Evolutionary conservation across 1,140 invertebrate species (phyloP).

Genomic region (Lamellibrachia luymesi): DNA sequence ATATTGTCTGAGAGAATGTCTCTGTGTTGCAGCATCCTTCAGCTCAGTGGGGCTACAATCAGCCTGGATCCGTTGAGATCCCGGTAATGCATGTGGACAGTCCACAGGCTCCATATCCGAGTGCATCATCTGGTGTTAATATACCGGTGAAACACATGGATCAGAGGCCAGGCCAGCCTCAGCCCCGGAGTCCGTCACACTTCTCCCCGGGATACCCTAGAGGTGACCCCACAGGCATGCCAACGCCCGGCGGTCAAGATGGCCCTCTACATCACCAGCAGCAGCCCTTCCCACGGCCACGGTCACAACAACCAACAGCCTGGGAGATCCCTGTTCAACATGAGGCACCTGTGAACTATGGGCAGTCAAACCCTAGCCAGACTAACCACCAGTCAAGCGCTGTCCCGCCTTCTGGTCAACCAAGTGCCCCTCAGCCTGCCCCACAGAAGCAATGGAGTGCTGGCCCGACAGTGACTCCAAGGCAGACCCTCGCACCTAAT

Average conservation of each 20-base stretch:
- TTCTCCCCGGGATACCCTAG: neutral
- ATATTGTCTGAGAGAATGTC: neutral
- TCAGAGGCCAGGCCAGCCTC: neutral
- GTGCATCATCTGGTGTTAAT: constrained; percentile 17
- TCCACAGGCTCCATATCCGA: constrained; percentile 14
- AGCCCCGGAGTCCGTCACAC: constrained; percentile 3
- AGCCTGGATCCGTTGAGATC: constrained; percentile 16
- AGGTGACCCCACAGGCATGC: neutral
- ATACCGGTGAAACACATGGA: neutral
- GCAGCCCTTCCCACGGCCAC: constrained; percentile 17
- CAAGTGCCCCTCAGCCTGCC: too few relatives aligned
- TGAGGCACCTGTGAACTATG: neutral
- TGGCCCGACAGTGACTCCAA: neutral
- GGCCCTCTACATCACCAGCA: neutral
- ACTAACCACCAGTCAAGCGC: neutral
- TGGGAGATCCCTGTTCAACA: constrained; percentile 12
- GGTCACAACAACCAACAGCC: constrained; percentile 24
- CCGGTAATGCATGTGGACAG: neutral
- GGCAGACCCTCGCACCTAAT: neutral
- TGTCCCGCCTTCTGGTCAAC: neutral
- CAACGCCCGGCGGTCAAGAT: neutral
- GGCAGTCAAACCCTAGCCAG: neutral
- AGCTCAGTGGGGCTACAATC: constrained; percentile 34
- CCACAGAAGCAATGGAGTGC: neutral
- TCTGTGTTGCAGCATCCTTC: neutral